A percentile compares a stretch with the other conserved stretches of the same genome.
Conservation (phyloP, 2,113 vertebrate genomes). For the Hippocampus comes region DNA sequence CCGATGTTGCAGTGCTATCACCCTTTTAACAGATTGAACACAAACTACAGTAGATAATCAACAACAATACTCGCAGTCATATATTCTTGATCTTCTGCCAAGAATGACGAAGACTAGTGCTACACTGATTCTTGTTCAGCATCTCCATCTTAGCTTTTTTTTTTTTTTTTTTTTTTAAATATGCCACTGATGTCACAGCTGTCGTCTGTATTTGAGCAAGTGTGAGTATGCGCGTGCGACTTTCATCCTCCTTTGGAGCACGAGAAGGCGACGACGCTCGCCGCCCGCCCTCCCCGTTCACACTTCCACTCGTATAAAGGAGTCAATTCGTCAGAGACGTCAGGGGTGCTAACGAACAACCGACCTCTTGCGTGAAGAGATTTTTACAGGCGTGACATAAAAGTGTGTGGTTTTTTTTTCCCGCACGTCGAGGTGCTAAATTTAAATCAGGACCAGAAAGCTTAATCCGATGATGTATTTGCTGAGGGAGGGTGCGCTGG, state of each 20-base stretch:
- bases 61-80: background rate
- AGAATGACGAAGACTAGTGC: background rate
- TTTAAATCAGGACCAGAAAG: slow-evolving; percentile 35
- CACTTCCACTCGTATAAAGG: slow-evolving; percentile 73
- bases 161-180: background rate
- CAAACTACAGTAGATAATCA: background rate
- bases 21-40: background rate
- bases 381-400: slow-evolving; percentile 15
- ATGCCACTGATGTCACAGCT: slow-evolving; percentile 49
- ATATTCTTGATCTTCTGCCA: background rate
- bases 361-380: slow-evolving; percentile 16
- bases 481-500: background rate
- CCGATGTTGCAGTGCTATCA: background rate
- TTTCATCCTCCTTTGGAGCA: slow-evolving; percentile 35
- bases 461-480: background rate
- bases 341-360: slow-evolving; percentile 70
- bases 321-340: slow-evolving; percentile 79
- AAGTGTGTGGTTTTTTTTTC: background rate
- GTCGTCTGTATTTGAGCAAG: slow-evolving; percentile 11
- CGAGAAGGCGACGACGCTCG: slow-evolving; percentile 58
- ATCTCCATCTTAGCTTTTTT: background rate
- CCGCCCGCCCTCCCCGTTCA: slow-evolving; percentile 24
- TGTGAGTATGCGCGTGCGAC: slow-evolving; percentile 15
- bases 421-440: slow-evolving; percentile 18
- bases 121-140: background rate